These are phyloP conservation scores for Magallana nippona DNA, from an alignment of 2,888 invertebrate genomes.

Conservation along the genomic window DNA sequence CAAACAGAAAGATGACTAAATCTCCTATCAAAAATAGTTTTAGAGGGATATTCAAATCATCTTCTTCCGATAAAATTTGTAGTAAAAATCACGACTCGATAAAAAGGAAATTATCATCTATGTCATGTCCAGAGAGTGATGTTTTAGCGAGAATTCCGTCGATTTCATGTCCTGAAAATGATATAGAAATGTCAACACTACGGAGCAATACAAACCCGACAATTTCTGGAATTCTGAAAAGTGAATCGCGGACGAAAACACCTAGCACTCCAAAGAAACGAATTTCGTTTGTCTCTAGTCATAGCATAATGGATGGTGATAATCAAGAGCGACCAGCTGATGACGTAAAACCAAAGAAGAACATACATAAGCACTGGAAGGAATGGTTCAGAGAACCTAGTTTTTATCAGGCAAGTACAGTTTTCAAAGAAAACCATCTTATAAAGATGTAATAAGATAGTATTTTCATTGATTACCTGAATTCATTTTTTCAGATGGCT, in stretches of 20 bases:
- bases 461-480: neutral
- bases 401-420: conserved; percentile 81
- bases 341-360: neutral
- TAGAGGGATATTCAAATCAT: neutral
- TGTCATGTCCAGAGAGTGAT: conserved; percentile 8
- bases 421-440: neutral
- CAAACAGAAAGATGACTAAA: neutral
- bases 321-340: neutral
- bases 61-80: neutral
- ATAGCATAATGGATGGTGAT: neutral
- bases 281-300: neutral
- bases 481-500: conserved; percentile 84
- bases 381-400: conserved; percentile 83
- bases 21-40: neutral
- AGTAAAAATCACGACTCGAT: neutral
- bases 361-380: conserved; percentile 68
- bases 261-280: conserved; percentile 1
- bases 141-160: conserved; percentile 1
- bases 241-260: neutral
- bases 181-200: neutral
- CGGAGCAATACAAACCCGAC: neutral
- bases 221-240: neutral
- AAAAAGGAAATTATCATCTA: neutral
- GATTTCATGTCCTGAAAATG: conserved; percentile 6
- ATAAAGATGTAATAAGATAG: no score